Evolutionary conservation across 1,140 invertebrate species (phyloP), one percentile per base, ranked within the genome.

Genomic region (Drosophila equinoxialis): DNA sequence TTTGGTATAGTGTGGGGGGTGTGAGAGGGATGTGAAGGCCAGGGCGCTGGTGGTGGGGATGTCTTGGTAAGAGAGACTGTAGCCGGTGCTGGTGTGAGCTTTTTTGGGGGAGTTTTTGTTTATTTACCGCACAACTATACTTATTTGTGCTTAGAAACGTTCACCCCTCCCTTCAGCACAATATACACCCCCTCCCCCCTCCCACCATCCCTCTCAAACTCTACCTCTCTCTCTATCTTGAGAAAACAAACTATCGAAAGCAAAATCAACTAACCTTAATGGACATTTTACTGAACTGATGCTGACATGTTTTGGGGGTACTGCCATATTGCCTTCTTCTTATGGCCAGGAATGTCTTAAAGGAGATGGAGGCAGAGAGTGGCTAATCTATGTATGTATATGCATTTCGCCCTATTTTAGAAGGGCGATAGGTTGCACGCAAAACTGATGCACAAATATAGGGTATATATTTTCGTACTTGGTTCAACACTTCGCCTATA

Each of bases 251-350:
- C 76, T 82, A 87, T 86, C 83, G 83, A 79, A 83, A 69, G 70
- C 79, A 86, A 86, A 86, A 87, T 86, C 83, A 87, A 86, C 83
- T 87, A 86, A 86, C 82, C 83, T 83, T 86, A 86, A 86, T 86
- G 83, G 83, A 87, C 83, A 83, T 78, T 86, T 79, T 79, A 58
- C 17, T 69, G 55, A 80, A 74, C 79, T 86, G 82, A 85, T 68
- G 68, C 79, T 82, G 82, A 82, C 82, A 76, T 68, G 63, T 77
- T 65, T 63, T 65, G 45, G 55, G 45, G 48, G 54, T 60, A 71
- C 66, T 76, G 33, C 55, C 68, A 68, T 51, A 51, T 79, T 75
- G 76, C 76, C 51, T 61, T 59, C 20, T 55, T 41, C 58, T 61
- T 63, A 65, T 71, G 54, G 54, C 42, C 60, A 72, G 51, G 60